Conservation (phyloP, 92 coral and sea anemone genomes). For the Phenganax stokvisi region DNA sequence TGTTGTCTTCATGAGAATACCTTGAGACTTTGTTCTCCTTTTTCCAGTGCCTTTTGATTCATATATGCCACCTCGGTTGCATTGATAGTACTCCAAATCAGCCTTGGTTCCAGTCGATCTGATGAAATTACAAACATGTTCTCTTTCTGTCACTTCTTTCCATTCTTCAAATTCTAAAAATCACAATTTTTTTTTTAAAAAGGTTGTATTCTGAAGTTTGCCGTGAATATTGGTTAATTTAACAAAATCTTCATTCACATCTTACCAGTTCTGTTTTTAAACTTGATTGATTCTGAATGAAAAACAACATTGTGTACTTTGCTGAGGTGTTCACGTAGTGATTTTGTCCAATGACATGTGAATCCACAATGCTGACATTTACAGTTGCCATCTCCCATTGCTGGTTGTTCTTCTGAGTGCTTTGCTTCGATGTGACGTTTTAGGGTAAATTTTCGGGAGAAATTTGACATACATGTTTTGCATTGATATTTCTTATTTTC, state of each 20-base stretch:
- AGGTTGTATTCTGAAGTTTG: not conserved
- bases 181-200: not conserved
- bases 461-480: constrained; percentile 9
- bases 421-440: constrained; percentile 16
- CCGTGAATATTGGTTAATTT: not conserved
- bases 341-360: constrained; percentile 36
- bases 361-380: constrained; percentile 43
- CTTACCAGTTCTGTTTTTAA: constrained; percentile 33
- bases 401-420: constrained; percentile 32
- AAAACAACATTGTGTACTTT: constrained; percentile 26
- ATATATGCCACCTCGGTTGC: constrained; percentile 43
- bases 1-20: not conserved
- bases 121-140: constrained; percentile 42
- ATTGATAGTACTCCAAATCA: constrained; percentile 41
- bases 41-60: constrained; percentile 4
- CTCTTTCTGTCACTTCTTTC: constrained; percentile 46
- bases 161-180: constrained; percentile 52
- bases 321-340: constrained; percentile 34
- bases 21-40: constrained; percentile 40
- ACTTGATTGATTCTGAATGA: constrained; percentile 1
- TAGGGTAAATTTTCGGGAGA: constrained; percentile 8
- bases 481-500: constrained; percentile 24
- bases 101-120: constrained; percentile 31
- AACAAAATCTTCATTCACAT: not conserved
- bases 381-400: constrained; percentile 12